Evolutionary conservation across 2,113 vertebrate genomes (phyloP).

Genomic region (Centropus bengalensis): DNA sequence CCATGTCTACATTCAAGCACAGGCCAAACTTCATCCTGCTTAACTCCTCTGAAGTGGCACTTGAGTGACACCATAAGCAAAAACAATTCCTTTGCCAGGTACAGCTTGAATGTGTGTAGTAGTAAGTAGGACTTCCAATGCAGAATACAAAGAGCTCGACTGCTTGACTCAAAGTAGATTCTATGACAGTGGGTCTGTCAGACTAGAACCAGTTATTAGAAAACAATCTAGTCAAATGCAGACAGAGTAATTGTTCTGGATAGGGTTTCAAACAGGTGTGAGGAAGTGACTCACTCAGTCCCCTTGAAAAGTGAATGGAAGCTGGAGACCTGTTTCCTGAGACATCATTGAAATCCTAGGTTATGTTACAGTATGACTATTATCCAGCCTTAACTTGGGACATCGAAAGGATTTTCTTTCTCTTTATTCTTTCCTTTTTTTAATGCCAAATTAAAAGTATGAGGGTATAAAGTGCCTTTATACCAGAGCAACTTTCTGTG

Average conservation of each 20-base stretch:
- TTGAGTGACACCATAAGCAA: neutral
- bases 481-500: constrained; percentile 10
- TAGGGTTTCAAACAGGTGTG: constrained; percentile 41
- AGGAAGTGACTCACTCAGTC: constrained; percentile 48
- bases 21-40: neutral
- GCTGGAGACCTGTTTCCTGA: constrained; percentile 50
- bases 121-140: neutral
- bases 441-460: constrained; percentile 21
- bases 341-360: constrained; percentile 33
- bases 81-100: neutral
- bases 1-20: neutral
- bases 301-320: constrained; percentile 37
- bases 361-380: constrained; percentile 42
- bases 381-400: neutral
- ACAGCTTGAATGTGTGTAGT: neutral
- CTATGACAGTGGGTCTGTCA: neutral
- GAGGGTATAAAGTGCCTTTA: neutral
- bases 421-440: neutral
- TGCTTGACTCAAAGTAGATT: neutral
- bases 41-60: neutral
- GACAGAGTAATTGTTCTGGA: neutral
- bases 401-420: constrained; percentile 2
- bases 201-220: neutral
- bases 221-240: neutral
- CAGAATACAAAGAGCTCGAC: neutral